Conservation (phyloP, 2,113 vertebrate genomes). For the Spilogale gracilis region DNA sequence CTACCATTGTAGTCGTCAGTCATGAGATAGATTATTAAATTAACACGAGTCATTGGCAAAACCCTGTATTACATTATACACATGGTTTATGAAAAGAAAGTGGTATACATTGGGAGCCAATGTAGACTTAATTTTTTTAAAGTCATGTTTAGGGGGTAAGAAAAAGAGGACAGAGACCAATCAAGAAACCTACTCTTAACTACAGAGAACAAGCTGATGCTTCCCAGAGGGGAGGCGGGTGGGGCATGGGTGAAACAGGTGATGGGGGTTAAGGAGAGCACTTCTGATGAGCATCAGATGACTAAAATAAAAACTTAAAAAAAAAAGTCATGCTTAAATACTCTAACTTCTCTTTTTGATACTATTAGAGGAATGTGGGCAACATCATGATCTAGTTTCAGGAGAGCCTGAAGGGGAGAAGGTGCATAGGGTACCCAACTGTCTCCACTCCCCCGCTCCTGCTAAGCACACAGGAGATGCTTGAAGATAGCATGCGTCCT, state of each 20-base stretch:
- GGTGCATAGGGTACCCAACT: not conserved
- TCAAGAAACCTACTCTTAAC: not conserved
- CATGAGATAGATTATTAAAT: not conserved
- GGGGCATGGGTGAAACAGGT: not conserved
- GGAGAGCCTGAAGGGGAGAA: not conserved
- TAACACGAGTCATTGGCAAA: slow-evolving; percentile 16
- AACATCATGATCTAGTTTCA: not conserved
- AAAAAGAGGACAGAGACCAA: not conserved
- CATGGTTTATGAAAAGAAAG: slow-evolving; percentile 13
- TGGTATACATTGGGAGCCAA: not conserved
- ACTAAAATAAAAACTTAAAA: not conserved
- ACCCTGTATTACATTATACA: not conserved
- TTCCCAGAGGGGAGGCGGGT: not conserved
- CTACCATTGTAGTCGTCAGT: not conserved
- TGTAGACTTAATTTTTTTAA: not conserved
- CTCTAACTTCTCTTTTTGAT: not conserved
- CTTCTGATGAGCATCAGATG: not conserved
- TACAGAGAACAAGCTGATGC: not conserved
- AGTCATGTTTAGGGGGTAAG: not conserved
- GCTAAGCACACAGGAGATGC: not conserved
- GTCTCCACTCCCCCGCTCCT: not conserved
- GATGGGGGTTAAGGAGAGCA: not conserved
- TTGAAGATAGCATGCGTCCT: not conserved
- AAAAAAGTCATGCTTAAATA: not conserved
- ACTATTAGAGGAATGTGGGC: not conserved